Percentiles rank a stretch among this genome's conserved stretches.
phyloP scores from a whole-genome alignment of 2,797 vertebrate genomes.

The Acipenser ruthenus region DNA sequence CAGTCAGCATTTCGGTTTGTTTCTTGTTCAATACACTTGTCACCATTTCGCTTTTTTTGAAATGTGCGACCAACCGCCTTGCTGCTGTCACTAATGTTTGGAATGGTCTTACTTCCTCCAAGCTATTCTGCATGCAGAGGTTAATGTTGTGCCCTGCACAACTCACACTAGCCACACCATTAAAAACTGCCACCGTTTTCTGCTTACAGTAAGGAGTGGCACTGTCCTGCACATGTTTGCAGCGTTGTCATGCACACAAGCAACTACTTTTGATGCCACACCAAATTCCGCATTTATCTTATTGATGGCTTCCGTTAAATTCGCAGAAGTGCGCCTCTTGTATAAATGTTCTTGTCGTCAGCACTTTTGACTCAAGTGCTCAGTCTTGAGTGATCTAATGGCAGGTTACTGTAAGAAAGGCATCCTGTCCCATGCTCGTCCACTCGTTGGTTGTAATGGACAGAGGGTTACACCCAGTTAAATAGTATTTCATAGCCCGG shows the following conservation, averaged over 20 bases:
- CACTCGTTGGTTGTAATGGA: too few species aligned
- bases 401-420: background rate
- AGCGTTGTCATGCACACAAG: background rate
- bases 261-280: background rate
- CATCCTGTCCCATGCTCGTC: too few species aligned
- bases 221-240: background rate
- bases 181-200: too few species aligned
- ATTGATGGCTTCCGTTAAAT: background rate
- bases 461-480: too few species aligned
- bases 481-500: too few species aligned
- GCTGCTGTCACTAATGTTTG: too few species aligned
- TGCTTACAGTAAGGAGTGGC: background rate
- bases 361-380: background rate
- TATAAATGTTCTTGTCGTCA: background rate
- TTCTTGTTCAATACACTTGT: background rate
- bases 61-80: too few species aligned
- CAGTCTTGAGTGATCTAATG: background rate
- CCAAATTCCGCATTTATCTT: too few species aligned
- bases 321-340: background rate
- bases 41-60: background rate
- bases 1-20: background rate
- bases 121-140: too few species aligned
- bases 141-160: too few species aligned
- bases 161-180: too few species aligned
- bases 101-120: too few species aligned